Evolutionary conservation across 2,888 invertebrate species (phyloP).

Genomic region (Drosophila anomelani): DNA sequence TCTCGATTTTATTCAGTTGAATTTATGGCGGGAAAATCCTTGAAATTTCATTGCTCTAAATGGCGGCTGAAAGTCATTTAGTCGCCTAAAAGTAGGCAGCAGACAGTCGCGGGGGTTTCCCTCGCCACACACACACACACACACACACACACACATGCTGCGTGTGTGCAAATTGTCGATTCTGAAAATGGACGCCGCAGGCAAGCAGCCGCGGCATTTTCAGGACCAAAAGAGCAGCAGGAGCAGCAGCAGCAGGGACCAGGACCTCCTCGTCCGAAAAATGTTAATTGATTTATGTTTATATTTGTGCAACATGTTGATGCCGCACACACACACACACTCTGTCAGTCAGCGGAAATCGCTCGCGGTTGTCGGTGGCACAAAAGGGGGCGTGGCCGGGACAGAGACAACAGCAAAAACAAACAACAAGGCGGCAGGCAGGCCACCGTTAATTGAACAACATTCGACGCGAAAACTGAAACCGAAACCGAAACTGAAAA

Average conservation of each 20-base stretch:
- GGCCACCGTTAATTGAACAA: conserved; percentile 76
- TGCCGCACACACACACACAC: conserved; percentile 39
- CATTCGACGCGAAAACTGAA: conserved; percentile 59
- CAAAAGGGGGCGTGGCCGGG: conserved; percentile 17
- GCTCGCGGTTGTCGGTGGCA: conserved; percentile 63
- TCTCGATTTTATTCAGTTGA: background rate
- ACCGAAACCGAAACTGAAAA: conserved; percentile 17
- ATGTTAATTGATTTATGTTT: conserved; percentile 80
- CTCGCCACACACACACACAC: conserved; percentile 19
- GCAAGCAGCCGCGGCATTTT: conserved; percentile 36
- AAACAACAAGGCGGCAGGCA: conserved; percentile 45
- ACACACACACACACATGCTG: conserved; percentile 33
- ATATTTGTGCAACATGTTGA: conserved; percentile 80
- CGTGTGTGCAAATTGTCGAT: conserved; percentile 65
- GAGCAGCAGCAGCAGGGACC: background rate
- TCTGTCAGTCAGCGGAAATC: conserved; percentile 54
- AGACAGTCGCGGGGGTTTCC: background rate
- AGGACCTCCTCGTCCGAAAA: conserved; percentile 45
- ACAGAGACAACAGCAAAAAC: conserved; percentile 65
- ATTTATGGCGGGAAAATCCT: background rate
- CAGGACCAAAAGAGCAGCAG: conserved; percentile 6
- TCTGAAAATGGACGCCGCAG: conserved; percentile 57
- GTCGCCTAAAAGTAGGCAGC: conserved; percentile 66
- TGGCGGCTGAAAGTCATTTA: conserved; percentile 16
- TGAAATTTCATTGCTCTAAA: background rate